Evolutionary conservation across 2,888 invertebrate genomes (phyloP), one percentile per base, ranked within the genome.

Genomic region (Mythimna loreyi): DNA sequence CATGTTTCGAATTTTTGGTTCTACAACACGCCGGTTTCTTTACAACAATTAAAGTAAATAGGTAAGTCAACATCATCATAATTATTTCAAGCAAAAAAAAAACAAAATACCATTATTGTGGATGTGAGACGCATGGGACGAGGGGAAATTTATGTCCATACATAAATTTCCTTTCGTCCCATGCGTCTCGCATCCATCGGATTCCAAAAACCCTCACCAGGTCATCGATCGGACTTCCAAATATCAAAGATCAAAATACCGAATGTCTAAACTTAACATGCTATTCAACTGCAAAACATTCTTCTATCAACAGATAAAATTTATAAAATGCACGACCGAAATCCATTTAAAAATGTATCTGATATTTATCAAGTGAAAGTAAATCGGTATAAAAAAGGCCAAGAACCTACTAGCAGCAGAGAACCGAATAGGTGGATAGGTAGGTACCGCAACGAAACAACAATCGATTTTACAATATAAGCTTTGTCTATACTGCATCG

Each of bases 381-480:
- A 74, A 80, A 83, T 68, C 13, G 61, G 64, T 40, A 21, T 70
- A 57, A 65, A 73, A 73, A 71, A 81, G 78, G 71, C 78, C 80
- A 81, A 76, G 52, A 81, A 69, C 78, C 72, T 76, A 66, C 65
- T 77, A 65, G 52, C 69, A 57, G 72, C 69, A 58, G 30, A 74
- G 11, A 30, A 62, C 57, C 58, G 69, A 75, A 72, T 64, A 62
- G 21, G 23, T 70, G 66, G 63, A 74, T 64, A 62, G 21, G 23
- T 70, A 65, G 63, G 73, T 68, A 77, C 70, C 63, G 68, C 67
- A 70, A 72, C 73, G 61, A 63, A 78, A 79, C 63, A 67, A 70
- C 64, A 80, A 85, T 85, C 72, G 79, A 83, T 83, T 81, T 67
- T 47, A 81, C 82, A 81, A 75, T 47, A 58, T 58, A 72, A 57